Evolutionary conservation across 1,140 invertebrate genomes (phyloP).

Genomic region (Trissolcus basalis): DNA sequence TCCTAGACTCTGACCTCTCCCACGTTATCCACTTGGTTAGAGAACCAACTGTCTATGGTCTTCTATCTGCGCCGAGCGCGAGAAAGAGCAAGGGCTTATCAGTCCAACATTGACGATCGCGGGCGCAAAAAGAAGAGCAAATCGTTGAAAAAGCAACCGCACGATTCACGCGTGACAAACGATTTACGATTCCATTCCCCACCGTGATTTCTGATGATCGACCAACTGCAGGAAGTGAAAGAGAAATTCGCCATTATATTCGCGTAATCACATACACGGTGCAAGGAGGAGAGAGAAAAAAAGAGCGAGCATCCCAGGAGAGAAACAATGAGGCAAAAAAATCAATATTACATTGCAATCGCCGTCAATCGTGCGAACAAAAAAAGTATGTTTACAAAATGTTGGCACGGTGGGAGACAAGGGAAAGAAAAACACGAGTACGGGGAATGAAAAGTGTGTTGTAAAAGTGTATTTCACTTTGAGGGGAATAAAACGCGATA

Average conservation of each 20-base stretch:
- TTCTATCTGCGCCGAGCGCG: conserved; percentile 43
- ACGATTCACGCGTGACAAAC: conserved; percentile 69
- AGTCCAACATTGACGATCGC: conserved; percentile 49
- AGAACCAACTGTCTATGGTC: conserved; percentile 41
- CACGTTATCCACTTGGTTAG: conserved; percentile 60
- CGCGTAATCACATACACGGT: conserved; percentile 15
- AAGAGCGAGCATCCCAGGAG: background rate
- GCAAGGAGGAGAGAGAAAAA: background rate
- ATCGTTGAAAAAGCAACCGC: conserved; percentile 61
- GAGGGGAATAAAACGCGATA: no score
- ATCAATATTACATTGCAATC: no score
- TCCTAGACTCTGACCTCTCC: conserved; percentile 63
- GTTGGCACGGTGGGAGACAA: no score
- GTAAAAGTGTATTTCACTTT: no score
- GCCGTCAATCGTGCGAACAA: no score
- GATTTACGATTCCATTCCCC: conserved; percentile 64
- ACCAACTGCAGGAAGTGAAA: conserved; percentile 32
- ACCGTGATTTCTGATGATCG: conserved; percentile 32
- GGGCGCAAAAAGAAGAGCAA: conserved; percentile 50
- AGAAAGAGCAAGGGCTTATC: conserved; percentile 48
- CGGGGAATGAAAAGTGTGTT: no score
- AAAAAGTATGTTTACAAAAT: no score
- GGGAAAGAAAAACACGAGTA: no score
- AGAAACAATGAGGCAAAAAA: no score
- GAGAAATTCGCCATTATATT: conserved; percentile 26